Evolutionary conservation across 2,797 vertebrate genomes (phyloP).

Genomic region (Myotis planiceps): DNA sequence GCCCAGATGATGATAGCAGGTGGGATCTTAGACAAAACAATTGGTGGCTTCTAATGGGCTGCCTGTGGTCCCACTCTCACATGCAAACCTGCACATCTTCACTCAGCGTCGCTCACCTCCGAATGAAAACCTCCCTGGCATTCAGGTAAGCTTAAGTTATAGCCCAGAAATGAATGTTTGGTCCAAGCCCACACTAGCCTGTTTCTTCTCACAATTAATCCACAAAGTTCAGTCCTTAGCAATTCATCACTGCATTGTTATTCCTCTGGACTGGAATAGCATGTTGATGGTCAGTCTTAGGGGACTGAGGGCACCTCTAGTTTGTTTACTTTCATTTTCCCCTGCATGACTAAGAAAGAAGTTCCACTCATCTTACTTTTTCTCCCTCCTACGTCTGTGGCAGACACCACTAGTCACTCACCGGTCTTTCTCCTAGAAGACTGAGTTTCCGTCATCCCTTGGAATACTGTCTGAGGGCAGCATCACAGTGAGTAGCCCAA

Average conservation of each 20-base stretch:
- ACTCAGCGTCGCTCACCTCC: background rate
- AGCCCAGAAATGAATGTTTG: background rate
- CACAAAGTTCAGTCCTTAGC: background rate
- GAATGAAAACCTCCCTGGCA: background rate
- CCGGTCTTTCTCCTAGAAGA: fast-evolving
- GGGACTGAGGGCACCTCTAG: background rate
- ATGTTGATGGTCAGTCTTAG: background rate
- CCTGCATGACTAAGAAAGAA: background rate
- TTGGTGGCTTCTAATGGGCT: background rate
- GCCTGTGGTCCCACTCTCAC: background rate
- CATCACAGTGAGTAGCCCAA: too few relatives aligned
- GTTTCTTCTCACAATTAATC: background rate
- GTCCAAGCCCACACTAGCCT: background rate
- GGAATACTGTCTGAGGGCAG: background rate
- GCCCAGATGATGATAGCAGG: background rate
- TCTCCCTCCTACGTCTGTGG: background rate
- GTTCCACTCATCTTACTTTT: background rate
- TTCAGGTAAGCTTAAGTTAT: background rate
- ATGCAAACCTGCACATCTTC: fast-evolving
- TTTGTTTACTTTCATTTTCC: background rate
- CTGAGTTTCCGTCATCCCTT: background rate
- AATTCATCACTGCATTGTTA: background rate
- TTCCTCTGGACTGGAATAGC: background rate
- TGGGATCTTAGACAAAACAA: background rate
- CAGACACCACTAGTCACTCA: background rate